Base-by-base conservation (phyloP, 1,140 invertebrate genomes). In the Diorhabda elongata region DNA sequence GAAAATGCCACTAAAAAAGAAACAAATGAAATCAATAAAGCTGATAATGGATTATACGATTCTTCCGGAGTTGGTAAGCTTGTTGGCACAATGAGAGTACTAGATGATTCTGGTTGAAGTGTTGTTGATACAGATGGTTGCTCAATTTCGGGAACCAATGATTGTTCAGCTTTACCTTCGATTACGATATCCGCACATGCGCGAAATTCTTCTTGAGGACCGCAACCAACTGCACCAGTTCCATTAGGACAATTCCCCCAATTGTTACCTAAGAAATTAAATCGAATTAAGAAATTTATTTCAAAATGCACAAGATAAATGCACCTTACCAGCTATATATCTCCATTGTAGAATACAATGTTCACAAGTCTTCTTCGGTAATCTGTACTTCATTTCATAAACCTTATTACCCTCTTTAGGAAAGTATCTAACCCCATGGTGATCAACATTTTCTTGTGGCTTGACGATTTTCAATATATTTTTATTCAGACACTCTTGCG, bases 181-280 rank as follows among this genome's bases (percentile, higher is more conserved):
- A 96, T 90, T 2, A 86, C 82, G 7, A 96, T 88, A 76, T 96
- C 94, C 1, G 93, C 89, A 74, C 94, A 96, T 0, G 91, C 89
- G 5, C 93, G 85, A 77, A 96, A 96, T 77, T 94, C 91, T 78
- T 95, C 93, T 80, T 95, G 93, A 0, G 89, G 89, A 0, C 93
- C 93, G 77, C 93, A 95, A 2, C 92, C 92, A 2, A 94, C 88
- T 1, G 86, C 87, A 47, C 87, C 89, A 56, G 86, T 86, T 2
- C 90, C 90, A 74, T 92, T 88, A 42, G 83, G 84, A 75, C 91
- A 92, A 0, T 84, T 86, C 1, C 90, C 90, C 91, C 91, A 92
- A 77, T 91, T 92, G 75, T 92, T 92, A 1, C 79, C 79, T 80
- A 45, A 67, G 73, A 65, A 64, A n/a, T 11, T 56, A 61, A 59